Percentiles rank a stretch among this genome's conserved stretches.
phyloP scores from a whole-genome alignment of 2,888 invertebrate species.

The Lagria hirta region DNA sequence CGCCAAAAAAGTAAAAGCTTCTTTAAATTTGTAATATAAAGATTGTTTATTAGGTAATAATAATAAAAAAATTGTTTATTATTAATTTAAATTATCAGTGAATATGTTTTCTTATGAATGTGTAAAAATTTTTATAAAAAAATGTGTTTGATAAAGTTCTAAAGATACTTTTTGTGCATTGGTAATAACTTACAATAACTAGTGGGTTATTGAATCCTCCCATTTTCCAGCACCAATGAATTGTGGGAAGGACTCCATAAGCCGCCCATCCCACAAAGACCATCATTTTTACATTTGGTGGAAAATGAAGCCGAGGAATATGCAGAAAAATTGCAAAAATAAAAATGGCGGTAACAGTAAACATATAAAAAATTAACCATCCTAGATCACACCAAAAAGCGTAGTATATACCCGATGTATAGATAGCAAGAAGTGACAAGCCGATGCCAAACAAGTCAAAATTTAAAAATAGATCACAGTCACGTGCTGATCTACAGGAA shows the following conservation, averaged over 20 bases:
- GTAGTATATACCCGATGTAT: slow-evolving; percentile 93
- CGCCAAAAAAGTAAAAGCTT: too few species aligned
- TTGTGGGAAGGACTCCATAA: slow-evolving; percentile 86
- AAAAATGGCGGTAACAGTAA: slow-evolving; percentile 80
- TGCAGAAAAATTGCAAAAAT: slow-evolving; percentile 78
- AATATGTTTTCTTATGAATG: too few species aligned
- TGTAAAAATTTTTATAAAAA: too few species aligned
- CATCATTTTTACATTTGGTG: slow-evolving; percentile 71
- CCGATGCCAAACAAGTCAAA: slow-evolving; percentile 94
- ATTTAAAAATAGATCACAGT: slow-evolving; percentile 82
- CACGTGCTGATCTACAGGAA: slow-evolving; percentile 85
- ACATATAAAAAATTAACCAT: slow-evolving; percentile 79
- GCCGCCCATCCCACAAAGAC: slow-evolving; percentile 85
- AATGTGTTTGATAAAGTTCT: too few species aligned
- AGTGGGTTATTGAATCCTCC: slow-evolving; percentile 85
- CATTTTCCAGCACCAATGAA: slow-evolving; percentile 89
- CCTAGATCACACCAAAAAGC: slow-evolving; percentile 95
- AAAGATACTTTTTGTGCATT: too few species aligned
- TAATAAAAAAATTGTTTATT: too few species aligned
- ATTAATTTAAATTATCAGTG: too few species aligned
- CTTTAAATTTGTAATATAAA: too few species aligned
- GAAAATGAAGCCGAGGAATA: slow-evolving; percentile 70
- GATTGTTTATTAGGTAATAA: slow-evolving; percentile 8
- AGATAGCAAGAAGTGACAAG: slow-evolving; percentile 88
- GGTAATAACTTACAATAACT: slow-evolving; percentile 76